Evolutionary conservation across 2,888 invertebrate genomes (phyloP), one percentile per base, ranked within the genome.

Genomic region (Rotaria macrura): DNA sequence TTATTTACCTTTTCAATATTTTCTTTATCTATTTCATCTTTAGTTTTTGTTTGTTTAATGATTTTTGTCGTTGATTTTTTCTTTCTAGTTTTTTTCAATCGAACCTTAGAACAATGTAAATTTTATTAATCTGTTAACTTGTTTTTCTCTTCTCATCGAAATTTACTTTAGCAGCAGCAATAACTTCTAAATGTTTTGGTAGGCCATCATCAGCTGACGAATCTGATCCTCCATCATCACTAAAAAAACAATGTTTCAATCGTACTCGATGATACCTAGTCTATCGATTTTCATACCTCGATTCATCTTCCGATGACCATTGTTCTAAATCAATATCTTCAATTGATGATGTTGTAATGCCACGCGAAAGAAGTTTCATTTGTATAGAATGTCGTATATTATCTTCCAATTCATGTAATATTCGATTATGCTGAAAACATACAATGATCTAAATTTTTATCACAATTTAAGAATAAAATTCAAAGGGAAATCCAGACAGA

Each of bases 141-240:
- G 49, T 17, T 1, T 49, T 49, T 49, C 17, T 17, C 17, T 17
- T 12, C 49, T 12, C 17, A 12, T 14, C 14, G 5, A 47, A 14
- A 17, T 65, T 79, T 79, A 79, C 79, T 43, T 79, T 79, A 79
- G 79, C 79, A 25, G n/a, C 79, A 43, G 86, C 86, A 43, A 84
- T 84, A 40, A 47, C 49, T 85, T 86, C 86, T 17, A 86, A 57
- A 54, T 86, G 86, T 34, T 85, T 72, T n/a, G 86, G 86, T 43
- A 86, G 49, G 43, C 86, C 86, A 65, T 86, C 86, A 85, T 86
- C 86, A 65, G 47, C 57, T 29, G 86, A 86, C 34, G 85, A 85
- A 54, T 86, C 86, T 9, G 85, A 85, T 23, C 86, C 86, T 17
- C 74, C 86, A 83, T 86, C 86, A 49, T 86, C 86, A 84, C 86